Base-by-base conservation (phyloP, 1,140 invertebrate genomes). In the Tetragonula clypearis region DNA sequence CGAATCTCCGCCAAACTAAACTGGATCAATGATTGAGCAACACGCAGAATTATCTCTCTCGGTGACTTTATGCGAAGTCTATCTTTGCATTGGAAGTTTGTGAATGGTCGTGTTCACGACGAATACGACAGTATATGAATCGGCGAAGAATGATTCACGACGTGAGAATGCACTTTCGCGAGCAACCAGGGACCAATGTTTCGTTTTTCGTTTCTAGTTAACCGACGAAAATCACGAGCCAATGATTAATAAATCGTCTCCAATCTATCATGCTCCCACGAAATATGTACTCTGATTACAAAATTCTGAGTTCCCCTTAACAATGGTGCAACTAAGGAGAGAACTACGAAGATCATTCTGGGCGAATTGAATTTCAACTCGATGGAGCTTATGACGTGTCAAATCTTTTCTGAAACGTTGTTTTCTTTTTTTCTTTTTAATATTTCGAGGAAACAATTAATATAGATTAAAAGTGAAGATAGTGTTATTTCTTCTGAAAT, bases 1-100 rank as follows among this genome's bases (percentile, higher is more conserved):
- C 0, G 21, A n/a, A 2, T 1, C 56, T 17, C 2, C 41, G 66
- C 21, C 82, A 56, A 79, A 79, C 58, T 84, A 79, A 84, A 84
- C 58, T 30, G 30, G 56, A 55, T 14, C n/a, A 26, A 14, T 49
- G 41, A 30, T 56, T 58, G 21, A 1, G 73, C 23, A 77, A 49
- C 53, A 55, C 12, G 58, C 65, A 62, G 79, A 72, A 79, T 72
- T 84, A 56, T 84, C 56, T 72, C 1, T 21, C 11, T 49, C 11
- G 19, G 12, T 56, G 49, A 21, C 56, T 84, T 72, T 55, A 26
- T 21, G 9, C 14, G 30, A 49, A 21, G 12, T 8, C 26, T 23
- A 62, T 77, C 12, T 30, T 55, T 19, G 49, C 6, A 11, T 1
- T 72, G 2, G 11, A 11, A 78, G 12, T 21, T 56, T 1, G 26